phyloP scores from a whole-genome alignment of 2,888 invertebrate genomes.

The Macrostomum cliftonense region DNA sequence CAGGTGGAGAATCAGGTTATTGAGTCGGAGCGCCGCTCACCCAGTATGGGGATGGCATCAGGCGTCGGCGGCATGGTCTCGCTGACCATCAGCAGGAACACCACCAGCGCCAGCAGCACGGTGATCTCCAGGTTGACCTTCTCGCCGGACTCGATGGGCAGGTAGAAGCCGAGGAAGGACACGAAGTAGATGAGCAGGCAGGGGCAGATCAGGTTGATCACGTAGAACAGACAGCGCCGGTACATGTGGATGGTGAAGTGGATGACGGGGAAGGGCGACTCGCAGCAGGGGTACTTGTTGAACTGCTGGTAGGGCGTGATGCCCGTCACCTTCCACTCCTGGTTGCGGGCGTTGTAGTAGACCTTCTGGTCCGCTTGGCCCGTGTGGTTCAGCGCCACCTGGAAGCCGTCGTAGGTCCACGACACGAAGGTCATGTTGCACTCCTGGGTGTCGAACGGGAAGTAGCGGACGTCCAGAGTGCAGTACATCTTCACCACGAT shows the following conservation, averaged over 20 bases:
- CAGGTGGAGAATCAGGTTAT: no score
- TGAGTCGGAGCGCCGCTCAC: conserved; percentile 6
- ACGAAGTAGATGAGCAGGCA: conserved; percentile 20
- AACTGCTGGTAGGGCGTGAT: conserved; percentile 19
- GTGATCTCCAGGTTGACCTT: conserved; percentile 19
- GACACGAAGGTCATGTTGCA: conserved; percentile 40
- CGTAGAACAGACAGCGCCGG: conserved; percentile 18
- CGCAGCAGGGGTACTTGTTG: conserved; percentile 18
- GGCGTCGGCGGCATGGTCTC: conserved; percentile 22
- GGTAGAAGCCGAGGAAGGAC: conserved; percentile 19
- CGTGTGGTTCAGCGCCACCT: conserved; percentile 22
- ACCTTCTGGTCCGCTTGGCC: conserved; percentile 42
- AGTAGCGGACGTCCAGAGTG: conserved; percentile 40
- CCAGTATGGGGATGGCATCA: conserved; percentile 19
- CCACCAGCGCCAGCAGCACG: conserved; percentile 18
- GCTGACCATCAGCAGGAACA: conserved; percentile 18
- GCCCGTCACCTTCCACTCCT: conserved; percentile 55
- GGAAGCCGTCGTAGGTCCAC: conserved; percentile 40
- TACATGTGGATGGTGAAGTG: conserved; percentile 21
- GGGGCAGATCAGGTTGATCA: conserved; percentile 19
- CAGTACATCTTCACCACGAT: conserved; percentile 40
- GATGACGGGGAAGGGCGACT: conserved; percentile 18
- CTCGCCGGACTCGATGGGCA: conserved; percentile 19
- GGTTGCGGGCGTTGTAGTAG: conserved; percentile 59
- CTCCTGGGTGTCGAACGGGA: conserved; percentile 41